Percentiles rank a stretch among this genome's conserved stretches.
phyloP scores from a whole-genome alignment of 2,797 vertebrate genomes.

The Ceryle rudis region DNA sequence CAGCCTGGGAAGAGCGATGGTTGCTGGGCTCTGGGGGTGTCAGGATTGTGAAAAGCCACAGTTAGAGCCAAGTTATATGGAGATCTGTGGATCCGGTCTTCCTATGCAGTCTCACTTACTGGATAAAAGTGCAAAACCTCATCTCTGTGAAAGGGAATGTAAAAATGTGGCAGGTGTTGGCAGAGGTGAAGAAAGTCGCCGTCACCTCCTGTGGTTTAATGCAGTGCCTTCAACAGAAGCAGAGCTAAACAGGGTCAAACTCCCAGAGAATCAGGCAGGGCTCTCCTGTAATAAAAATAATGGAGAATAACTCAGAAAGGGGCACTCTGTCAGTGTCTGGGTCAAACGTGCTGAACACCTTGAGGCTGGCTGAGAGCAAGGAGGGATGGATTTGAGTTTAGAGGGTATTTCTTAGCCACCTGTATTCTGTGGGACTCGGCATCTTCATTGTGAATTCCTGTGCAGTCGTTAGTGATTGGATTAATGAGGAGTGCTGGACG shows the following conservation, averaged over 20 bases:
- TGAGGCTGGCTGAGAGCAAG: background rate
- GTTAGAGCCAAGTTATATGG: background rate
- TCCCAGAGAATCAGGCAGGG: background rate
- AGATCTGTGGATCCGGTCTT: background rate
- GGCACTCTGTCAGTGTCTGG: background rate
- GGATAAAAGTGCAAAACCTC: background rate
- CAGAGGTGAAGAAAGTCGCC: background rate
- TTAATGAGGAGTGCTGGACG: constrained; percentile 8
- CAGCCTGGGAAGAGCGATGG: background rate
- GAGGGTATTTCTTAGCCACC: background rate
- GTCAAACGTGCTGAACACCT: background rate
- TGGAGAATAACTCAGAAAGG: background rate
- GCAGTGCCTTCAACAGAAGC: background rate
- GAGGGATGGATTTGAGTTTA: background rate
- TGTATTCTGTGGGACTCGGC: background rate
- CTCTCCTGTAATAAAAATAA: background rate
- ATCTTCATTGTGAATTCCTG: background rate
- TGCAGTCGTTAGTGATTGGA: background rate
- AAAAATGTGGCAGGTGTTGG: background rate
- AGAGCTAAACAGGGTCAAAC: background rate
- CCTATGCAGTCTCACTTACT: background rate
- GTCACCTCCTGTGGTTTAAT: background rate
- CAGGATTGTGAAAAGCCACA: background rate
- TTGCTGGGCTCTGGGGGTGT: background rate
- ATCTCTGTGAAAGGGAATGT: background rate